phyloP scores from a whole-genome alignment of 1,140 invertebrate genomes.

The Scaptomyza hsui region DNA sequence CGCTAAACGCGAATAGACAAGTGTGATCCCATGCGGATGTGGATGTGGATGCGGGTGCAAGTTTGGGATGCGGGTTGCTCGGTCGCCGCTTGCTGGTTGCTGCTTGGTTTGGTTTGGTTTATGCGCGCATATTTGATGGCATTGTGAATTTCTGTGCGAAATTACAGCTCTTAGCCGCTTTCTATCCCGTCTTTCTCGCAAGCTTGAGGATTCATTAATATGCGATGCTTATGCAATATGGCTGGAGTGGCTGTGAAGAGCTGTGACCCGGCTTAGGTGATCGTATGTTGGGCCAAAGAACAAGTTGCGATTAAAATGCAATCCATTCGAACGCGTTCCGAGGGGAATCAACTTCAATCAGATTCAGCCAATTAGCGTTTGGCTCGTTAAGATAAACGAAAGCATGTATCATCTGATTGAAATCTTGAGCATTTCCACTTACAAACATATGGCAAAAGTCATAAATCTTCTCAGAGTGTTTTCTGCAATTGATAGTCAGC shows the following conservation, averaged over 20 bases:
- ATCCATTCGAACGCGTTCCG: slow-evolving; percentile 16
- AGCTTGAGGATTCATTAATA: slow-evolving; percentile 45
- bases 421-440: background rate
- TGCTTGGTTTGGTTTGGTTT: slow-evolving; percentile 41
- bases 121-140: slow-evolving; percentile 70
- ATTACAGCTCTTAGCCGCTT: slow-evolving; percentile 53
- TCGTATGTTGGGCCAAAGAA: slow-evolving; percentile 8
- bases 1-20: slow-evolving; percentile 74
- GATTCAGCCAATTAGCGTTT: slow-evolving; percentile 32
- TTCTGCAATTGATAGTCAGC: no score
- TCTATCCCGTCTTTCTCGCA: background rate
- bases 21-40: slow-evolving; percentile 65
- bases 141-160: slow-evolving; percentile 59
- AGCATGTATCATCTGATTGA: background rate
- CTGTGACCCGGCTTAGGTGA: background rate
- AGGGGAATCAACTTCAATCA: slow-evolving; percentile 5
- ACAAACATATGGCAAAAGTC: background rate
- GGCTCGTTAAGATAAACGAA: slow-evolving; percentile 4
- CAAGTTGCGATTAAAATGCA: slow-evolving; percentile 25
- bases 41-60: slow-evolving; percentile 15
- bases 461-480: no score
- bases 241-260: background rate
- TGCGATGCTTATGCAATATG: slow-evolving; percentile 17
- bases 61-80: slow-evolving; percentile 5
- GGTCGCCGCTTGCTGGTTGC: slow-evolving; percentile 18